phyloP scores from a whole-genome alignment of 2,113 vertebrate species.

The Dolichotis patagonum region DNA sequence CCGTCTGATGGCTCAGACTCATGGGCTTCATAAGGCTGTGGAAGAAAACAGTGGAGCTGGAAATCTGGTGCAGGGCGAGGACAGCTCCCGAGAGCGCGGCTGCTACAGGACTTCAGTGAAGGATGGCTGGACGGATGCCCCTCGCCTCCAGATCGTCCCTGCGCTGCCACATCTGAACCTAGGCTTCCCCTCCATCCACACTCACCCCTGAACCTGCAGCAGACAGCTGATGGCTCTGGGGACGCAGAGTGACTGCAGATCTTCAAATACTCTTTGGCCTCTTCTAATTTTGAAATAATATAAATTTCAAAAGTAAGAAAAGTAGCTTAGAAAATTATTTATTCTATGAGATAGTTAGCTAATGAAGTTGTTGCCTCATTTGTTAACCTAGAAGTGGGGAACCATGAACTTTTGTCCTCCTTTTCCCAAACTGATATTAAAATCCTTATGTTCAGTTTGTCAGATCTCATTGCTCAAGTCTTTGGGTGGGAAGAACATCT shows the following conservation, averaged over 20 bases:
- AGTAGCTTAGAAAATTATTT: neutral
- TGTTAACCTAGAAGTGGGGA: neutral
- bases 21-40: neutral
- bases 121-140: neutral
- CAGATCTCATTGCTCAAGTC: neutral
- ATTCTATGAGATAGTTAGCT: neutral
- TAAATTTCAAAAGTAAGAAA: slow-evolving; percentile 6
- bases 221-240: neutral
- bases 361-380: neutral
- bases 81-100: no score
- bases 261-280: neutral
- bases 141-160: neutral
- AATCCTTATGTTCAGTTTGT: neutral
- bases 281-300: neutral
- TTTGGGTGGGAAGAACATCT: neutral
- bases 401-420: neutral
- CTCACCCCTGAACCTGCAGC: neutral
- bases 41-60: neutral
- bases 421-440: neutral
- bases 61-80: neutral
- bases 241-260: neutral
- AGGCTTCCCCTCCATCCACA: neutral
- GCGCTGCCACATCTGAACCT: neutral
- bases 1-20: neutral
- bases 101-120: neutral